Conservation (phyloP, 2,113 vertebrate genomes). For the Otolemur garnettii region DNA sequence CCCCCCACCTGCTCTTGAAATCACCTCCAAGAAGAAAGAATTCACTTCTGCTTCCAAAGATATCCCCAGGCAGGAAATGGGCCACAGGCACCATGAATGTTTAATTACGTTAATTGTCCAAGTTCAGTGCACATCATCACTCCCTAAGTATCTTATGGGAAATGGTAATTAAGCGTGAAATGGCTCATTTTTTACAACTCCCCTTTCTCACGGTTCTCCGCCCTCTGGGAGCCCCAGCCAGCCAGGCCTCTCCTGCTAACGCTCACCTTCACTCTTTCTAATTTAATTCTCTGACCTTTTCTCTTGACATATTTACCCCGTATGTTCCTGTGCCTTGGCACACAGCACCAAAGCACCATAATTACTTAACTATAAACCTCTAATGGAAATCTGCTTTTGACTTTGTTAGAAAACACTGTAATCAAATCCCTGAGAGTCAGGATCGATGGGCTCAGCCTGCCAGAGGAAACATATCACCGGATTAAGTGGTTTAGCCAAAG, state of each 20-base stretch:
- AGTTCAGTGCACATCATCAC: slow-evolving; percentile 82
- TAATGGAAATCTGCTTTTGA: slow-evolving; percentile 81
- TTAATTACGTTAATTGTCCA: slow-evolving; percentile 89
- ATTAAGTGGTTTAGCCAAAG: slow-evolving; percentile 63
- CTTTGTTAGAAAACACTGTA: slow-evolving; percentile 82
- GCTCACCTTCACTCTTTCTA: slow-evolving; percentile 77
- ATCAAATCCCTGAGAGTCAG: slow-evolving; percentile 69
- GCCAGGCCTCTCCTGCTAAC: slow-evolving; percentile 73
- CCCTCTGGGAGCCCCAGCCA: slow-evolving; percentile 73
- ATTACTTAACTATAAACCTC: slow-evolving; percentile 86
- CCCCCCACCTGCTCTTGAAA: slow-evolving; percentile 78
- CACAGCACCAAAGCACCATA: slow-evolving; percentile 80
- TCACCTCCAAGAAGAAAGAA: slow-evolving; percentile 82
- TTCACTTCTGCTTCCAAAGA: slow-evolving; percentile 80
- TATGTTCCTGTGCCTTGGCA: slow-evolving; percentile 81
- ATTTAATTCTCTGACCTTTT: slow-evolving; percentile 86
- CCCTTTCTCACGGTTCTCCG: slow-evolving; percentile 79
- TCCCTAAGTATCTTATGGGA: slow-evolving; percentile 78
- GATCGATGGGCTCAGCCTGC: slow-evolving; percentile 50
- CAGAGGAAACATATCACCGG: slow-evolving; percentile 62
- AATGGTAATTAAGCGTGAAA: slow-evolving; percentile 88
- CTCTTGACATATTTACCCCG: slow-evolving; percentile 83
- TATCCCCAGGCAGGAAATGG: slow-evolving; percentile 79
- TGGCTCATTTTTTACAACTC: slow-evolving; percentile 84
- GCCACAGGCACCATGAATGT: slow-evolving; percentile 86